Base-by-base conservation (phyloP, 1,140 invertebrate species). In the Antheraea mylitta region DNA sequence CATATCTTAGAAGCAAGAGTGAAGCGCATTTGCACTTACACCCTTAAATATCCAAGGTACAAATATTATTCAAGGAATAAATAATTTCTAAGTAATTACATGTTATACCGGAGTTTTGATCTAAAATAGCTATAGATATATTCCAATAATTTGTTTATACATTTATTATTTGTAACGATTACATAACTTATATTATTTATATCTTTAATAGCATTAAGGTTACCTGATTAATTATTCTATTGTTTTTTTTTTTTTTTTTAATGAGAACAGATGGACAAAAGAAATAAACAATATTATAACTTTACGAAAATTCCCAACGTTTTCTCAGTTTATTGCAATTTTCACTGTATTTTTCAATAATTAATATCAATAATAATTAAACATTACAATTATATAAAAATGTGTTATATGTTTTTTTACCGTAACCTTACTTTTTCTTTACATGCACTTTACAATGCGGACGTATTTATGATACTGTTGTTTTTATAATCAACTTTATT, bases 391-490 rank as follows among this genome's bases (percentile, higher is more conserved):
- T 53, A 53, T 53, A 13, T 53, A 53, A 16, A 16, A 53, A 53
- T 2, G 16, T 0, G 0, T 53, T 16, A 2, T 16, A 16, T 16
- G 0, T 53, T 53, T 53, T 53, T 11, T 16, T 53, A 42, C 11
- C 37, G 37, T 48, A 48, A 9, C 13, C 5, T 53, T 53, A 16
- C 10, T 16, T 16, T 53, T 53, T 53, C 10, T 16, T 53, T 53
- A 16, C 9, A 76, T 80, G 83, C 80, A 82, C 73, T 80, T 82
- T 53, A 82, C 61, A 80, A 69, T 85, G 78, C 86, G 87, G 87
- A 90, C 87, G 87, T 82, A 84, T 82, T 65, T 80, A 81, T 74
- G 83, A 85, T 89, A 86, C 74, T 80, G 4, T 53, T 53, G 7
- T 53, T 6, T 13, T 53, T 1, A 53, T 2, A 53, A 53, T 13